These are phyloP conservation scores for Cottus gobio DNA, from an alignment of 2,113 vertebrate genomes.

Conservation along the genomic window DNA sequence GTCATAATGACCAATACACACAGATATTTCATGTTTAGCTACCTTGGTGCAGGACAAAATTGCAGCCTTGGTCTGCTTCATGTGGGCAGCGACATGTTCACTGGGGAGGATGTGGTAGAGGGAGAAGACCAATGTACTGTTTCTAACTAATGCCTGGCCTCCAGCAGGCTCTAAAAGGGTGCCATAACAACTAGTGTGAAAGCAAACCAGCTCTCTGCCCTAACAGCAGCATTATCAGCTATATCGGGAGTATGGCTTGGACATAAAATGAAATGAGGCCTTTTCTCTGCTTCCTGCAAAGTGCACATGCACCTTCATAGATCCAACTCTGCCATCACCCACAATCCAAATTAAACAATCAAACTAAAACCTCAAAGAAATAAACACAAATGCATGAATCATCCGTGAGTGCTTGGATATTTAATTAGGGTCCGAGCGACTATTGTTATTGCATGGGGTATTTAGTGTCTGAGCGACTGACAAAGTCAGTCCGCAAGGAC, in stretches of 20 bases:
- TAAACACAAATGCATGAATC: background rate
- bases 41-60: background rate
- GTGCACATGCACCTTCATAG: background rate
- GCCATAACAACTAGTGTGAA: constrained; percentile 39
- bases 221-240: constrained; percentile 46
- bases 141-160: constrained; percentile 32
- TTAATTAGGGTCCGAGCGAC: too few relatives aligned
- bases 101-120: background rate
- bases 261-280: constrained; percentile 39
- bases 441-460: too few relatives aligned
- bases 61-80: background rate
- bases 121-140: constrained; percentile 26
- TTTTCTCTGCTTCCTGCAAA: constrained; percentile 6
- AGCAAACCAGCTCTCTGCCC: too few relatives aligned
- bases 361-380: background rate
- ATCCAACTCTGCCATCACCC: background rate
- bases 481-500: too few relatives aligned
- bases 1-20: background rate
- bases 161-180: constrained; percentile 47
- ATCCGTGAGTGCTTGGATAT: too few relatives aligned
- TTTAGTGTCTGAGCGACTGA: too few relatives aligned
- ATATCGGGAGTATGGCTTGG: constrained; percentile 11
- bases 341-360: background rate
- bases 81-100: background rate
- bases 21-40: background rate